phyloP scores from a whole-genome alignment of 2,797 vertebrate genomes.

The Moxostoma hubbsi region DNA sequence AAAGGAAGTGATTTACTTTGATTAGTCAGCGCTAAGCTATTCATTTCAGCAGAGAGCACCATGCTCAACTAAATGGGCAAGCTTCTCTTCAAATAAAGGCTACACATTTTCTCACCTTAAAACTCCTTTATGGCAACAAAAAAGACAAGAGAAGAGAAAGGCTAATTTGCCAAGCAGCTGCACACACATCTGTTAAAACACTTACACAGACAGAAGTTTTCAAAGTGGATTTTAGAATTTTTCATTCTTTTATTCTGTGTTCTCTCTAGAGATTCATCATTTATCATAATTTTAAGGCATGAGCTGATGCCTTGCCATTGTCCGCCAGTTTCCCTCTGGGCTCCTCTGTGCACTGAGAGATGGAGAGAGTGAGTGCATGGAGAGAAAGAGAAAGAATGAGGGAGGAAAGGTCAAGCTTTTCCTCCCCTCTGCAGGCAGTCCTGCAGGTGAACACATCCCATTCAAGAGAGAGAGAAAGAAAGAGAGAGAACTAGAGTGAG shows the following conservation, averaged over 20 bases:
- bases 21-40: slow-evolving; percentile 41
- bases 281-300: slow-evolving; percentile 61
- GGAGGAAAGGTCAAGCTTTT: slow-evolving; percentile 49
- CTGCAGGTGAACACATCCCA: slow-evolving; percentile 24
- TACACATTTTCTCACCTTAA: slow-evolving; percentile 34
- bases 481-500: neutral
- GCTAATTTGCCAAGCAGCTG: slow-evolving; percentile 52
- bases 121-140: slow-evolving; percentile 21
- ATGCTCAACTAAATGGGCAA: slow-evolving; percentile 20
- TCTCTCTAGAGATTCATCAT: slow-evolving; percentile 65
- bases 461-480: slow-evolving; percentile 3
- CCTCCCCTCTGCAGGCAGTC: slow-evolving; percentile 30
- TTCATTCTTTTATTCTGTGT: slow-evolving; percentile 57
- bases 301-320: slow-evolving; percentile 64
- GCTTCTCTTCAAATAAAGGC: slow-evolving; percentile 30
- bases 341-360: slow-evolving; percentile 34
- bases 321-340: slow-evolving; percentile 1
- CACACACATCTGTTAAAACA: slow-evolving; percentile 56
- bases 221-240: slow-evolving; percentile 66
- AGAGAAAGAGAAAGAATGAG: slow-evolving; percentile 24
- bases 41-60: slow-evolving; percentile 26
- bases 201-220: slow-evolving; percentile 52
- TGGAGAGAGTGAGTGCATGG: slow-evolving; percentile 6
- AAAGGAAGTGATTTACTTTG: slow-evolving; percentile 38
- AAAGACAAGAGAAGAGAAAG: slow-evolving; percentile 14